Base-by-base conservation (phyloP, 2,888 invertebrate species). In the Craniophora ligustri region DNA sequence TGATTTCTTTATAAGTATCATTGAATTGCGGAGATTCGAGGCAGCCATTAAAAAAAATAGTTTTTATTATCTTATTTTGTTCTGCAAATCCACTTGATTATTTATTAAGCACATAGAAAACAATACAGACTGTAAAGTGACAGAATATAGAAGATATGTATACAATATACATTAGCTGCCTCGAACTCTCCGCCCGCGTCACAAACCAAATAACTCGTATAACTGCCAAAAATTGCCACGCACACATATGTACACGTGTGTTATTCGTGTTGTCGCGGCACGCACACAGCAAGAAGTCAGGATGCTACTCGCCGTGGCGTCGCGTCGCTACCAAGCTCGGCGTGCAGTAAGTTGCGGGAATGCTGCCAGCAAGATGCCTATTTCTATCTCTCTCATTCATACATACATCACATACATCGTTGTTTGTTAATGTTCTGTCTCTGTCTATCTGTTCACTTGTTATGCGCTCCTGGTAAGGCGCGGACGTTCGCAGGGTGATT, bases 301-400 rank as follows among this genome's bases (percentile, higher is more conserved):
- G 95, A 89, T 96, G 96, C 95, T 97, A 97, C 95, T 97, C 97
- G 89, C 98, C 97, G 94, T 98, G 98, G 98, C 96, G 97, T 87
- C 96, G 97, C 94, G 98, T 98, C 92, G 98, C 98, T 92, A 97
- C 97, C 94, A 98, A 97, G 94, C 96, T 98, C 89, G 97, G 98
- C 96, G 97, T 98, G 94, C 97, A 97, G 97, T 98, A 97, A 97
- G 98, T 97, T 63, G 78, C 82, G 81, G 82, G 86, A 85, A 86
- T 84, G 85, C 72, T 78, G 78, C 73, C 72, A 80, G 46, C 81
- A 78, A 82, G 82, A 82, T 82, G 82, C 81, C 85, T 86, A 81
- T 86, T 80, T 86, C 81, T 82, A 77, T 82, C 84, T 87, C 79
- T 85, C 82, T 82, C 80, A 82, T 85, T 83, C 81, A 85, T 83